Percentiles rank a stretch among this genome's conserved stretches.
phyloP scores from a whole-genome alignment of 64 coral and sea anemone species.

The Acropora tenuis region DNA sequence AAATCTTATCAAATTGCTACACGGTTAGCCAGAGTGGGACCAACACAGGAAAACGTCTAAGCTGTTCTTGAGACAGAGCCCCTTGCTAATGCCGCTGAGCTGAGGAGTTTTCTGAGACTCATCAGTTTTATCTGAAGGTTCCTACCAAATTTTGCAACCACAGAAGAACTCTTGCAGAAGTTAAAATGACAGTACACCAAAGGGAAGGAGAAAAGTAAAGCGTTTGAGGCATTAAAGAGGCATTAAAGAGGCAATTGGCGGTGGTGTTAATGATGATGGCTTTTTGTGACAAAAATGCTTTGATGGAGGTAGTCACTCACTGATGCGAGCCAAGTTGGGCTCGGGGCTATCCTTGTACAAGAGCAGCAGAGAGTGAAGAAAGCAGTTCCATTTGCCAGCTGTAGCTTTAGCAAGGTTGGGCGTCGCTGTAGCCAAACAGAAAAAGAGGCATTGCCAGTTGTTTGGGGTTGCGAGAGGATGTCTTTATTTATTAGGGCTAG shows the following conservation, averaged over 20 bases:
- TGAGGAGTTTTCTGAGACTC: no score
- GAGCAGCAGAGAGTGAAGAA: background rate
- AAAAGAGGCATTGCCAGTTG: background rate
- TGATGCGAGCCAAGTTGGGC: slow-evolving; percentile 17
- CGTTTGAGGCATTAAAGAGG: no score
- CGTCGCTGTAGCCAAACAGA: slow-evolving; percentile 3
- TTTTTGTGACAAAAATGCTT: background rate
- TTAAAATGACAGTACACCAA: no score
- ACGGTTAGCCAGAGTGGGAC: no score
- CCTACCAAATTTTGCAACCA: no score
- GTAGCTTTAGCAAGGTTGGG: background rate
- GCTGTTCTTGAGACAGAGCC: no score
- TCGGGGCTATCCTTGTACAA: slow-evolving; percentile 3
- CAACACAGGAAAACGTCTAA: no score
- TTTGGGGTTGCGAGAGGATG: background rate
- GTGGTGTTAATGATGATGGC: background rate
- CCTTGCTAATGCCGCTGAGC: no score
- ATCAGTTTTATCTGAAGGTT: no score
- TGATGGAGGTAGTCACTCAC: background rate
- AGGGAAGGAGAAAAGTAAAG: no score
- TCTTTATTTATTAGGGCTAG: background rate
- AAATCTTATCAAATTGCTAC: no score
- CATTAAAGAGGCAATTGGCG: background rate
- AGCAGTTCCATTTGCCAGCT: background rate
- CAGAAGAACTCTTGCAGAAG: no score